phyloP scores from a whole-genome alignment of 1,140 invertebrate genomes.

The Periplaneta americana region DNA sequence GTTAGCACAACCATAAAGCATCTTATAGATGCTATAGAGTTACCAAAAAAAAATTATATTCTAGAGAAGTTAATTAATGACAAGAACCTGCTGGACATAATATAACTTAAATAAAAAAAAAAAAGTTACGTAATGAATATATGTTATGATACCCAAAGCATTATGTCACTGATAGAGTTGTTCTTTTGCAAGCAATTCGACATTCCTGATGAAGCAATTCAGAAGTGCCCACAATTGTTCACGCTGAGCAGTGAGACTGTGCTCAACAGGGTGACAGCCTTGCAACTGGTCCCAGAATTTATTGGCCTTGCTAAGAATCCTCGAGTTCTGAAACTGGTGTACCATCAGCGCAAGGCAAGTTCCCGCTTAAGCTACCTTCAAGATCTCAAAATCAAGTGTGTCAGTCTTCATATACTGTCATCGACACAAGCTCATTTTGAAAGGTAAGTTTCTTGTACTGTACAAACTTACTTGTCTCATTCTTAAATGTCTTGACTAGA shows the following conservation, averaged over 20 bases:
- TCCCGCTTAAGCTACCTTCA: slow-evolving; percentile 44
- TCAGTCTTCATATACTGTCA: slow-evolving; percentile 48
- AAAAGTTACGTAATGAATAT: too few species aligned
- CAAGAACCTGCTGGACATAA: too few species aligned
- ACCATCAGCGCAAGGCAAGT: slow-evolving; percentile 49
- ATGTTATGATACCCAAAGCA: too few species aligned
- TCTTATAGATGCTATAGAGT: too few species aligned
- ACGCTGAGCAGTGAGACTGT: slow-evolving; percentile 46
- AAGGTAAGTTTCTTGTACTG: slow-evolving; percentile 35
- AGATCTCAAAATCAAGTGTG: slow-evolving; percentile 45
- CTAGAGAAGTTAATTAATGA: too few species aligned
- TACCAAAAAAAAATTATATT: too few species aligned
- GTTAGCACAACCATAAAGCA: too few species aligned
- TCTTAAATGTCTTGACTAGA: too few species aligned
- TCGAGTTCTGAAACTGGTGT: slow-evolving; percentile 44
- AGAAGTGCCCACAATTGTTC: slow-evolving; percentile 42
- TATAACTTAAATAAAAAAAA: too few species aligned
- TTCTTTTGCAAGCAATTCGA: slow-evolving; percentile 34
- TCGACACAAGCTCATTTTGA: slow-evolving; percentile 45
- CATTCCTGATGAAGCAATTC: slow-evolving; percentile 42
- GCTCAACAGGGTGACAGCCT: slow-evolving; percentile 39
- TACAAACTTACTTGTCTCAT: neutral
- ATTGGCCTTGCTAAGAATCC: slow-evolving; percentile 45
- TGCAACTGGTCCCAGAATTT: slow-evolving; percentile 45
- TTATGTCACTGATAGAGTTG: neutral